Percentiles rank a stretch among this genome's conserved stretches.
These are phyloP conservation scores for Eueremaeus valkanovi DNA, from an alignment of 2,888 invertebrate genomes.

Conservation along the genomic window DNA sequence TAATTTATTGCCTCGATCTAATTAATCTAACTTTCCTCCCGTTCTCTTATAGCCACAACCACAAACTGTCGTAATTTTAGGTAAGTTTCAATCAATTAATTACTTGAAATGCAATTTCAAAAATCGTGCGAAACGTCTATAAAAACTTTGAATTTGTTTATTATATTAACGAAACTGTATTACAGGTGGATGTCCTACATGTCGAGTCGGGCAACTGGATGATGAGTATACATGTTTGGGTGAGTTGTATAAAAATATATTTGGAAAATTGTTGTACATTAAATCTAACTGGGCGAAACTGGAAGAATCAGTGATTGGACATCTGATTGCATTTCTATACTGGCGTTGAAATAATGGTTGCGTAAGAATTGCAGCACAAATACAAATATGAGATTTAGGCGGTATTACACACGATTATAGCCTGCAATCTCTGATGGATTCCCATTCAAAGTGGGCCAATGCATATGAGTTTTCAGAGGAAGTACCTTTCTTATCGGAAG, in stretches of 20 bases:
- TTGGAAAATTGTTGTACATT: too few species aligned
- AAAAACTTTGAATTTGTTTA: too few species aligned
- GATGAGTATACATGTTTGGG: conserved; percentile 19
- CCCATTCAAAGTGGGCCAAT: too few species aligned
- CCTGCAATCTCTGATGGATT: too few species aligned
- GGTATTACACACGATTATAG: not conserved
- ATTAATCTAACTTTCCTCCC: not conserved
- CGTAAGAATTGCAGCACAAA: not conserved
- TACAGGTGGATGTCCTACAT: conserved; percentile 29
- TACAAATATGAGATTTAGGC: not conserved
- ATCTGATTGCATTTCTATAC: too few species aligned
- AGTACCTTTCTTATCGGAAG: too few species aligned
- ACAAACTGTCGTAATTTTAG: conserved; percentile 10
- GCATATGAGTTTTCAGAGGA: too few species aligned
- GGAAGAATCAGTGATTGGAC: too few species aligned
- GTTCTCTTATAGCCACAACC: not conserved
- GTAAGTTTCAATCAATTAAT: conserved; percentile 3
- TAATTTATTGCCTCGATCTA: not conserved
- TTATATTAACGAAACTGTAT: not conserved
- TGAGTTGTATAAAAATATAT: not conserved
- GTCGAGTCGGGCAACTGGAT: conserved; percentile 15
- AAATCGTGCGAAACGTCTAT: too few species aligned
- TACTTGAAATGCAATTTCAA: too few species aligned
- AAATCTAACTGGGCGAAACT: too few species aligned
- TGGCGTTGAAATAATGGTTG: not conserved